A percentile compares a stretch with the other conserved stretches of the same genome.
phyloP scores from a whole-genome alignment of 2,888 invertebrate genomes.

The Phymatocera aterrima region DNA sequence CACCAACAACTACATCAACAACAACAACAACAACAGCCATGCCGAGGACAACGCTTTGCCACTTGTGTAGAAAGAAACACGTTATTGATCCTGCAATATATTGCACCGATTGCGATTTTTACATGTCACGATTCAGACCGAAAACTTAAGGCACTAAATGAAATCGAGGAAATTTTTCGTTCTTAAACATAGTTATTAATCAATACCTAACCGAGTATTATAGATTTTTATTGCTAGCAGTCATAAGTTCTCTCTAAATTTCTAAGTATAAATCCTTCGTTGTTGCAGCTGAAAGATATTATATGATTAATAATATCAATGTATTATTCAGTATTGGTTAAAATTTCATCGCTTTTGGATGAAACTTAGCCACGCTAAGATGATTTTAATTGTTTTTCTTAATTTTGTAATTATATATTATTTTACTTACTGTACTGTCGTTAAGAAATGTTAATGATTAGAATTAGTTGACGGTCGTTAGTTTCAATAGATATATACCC shows the following conservation, averaged over 20 bases:
- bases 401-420: constrained; percentile 12
- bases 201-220: background rate
- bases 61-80: constrained; percentile 91
- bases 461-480: constrained; percentile 23
- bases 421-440: background rate
- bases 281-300: constrained; percentile 9
- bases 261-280: constrained; percentile 24
- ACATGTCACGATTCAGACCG: constrained; percentile 90
- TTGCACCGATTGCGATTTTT: constrained; percentile 94
- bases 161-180: background rate
- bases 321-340: constrained; percentile 16
- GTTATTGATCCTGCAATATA: constrained; percentile 87
- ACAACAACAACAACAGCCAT: constrained; percentile 75
- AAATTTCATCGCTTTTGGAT: background rate
- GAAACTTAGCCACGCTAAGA: background rate
- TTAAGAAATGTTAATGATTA: constrained; percentile 30
- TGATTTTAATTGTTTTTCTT: constrained; percentile 22
- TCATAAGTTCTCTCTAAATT: constrained; percentile 11
- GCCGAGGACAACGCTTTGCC: constrained; percentile 84
- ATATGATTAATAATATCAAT: background rate
- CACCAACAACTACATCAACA: constrained; percentile 56
- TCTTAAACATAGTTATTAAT: background rate
- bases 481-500: constrained; percentile 5
- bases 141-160: constrained; percentile 72
- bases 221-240: background rate